Conservation (phyloP, 1,140 invertebrate genomes). For the Drosophila sturtevanti region DNA sequence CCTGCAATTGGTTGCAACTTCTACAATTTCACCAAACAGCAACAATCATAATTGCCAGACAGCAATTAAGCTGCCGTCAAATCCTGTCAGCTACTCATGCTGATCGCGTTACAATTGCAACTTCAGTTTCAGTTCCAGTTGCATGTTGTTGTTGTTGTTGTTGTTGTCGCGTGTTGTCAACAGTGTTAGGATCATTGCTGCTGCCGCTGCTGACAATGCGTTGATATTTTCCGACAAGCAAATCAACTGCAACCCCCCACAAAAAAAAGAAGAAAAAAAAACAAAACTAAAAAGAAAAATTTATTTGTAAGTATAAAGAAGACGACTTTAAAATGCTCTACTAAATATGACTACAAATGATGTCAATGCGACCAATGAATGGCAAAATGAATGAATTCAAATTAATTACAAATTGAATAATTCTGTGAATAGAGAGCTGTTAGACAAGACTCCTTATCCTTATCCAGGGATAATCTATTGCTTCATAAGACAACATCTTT, state of each 20-base stretch:
- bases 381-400: too few relatives aligned
- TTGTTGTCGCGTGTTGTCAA: conserved; percentile 61
- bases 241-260: conserved; percentile 54
- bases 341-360: too few relatives aligned
- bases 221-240: conserved; percentile 80
- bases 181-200: conserved; percentile 38
- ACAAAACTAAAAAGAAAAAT: conserved; percentile 19
- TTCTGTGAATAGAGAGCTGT: too few relatives aligned
- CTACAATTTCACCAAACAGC: conserved; percentile 49
- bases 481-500: too few relatives aligned
- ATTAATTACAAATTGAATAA: too few relatives aligned
- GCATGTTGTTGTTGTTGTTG: background rate
- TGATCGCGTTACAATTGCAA: conserved; percentile 74
- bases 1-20: conserved; percentile 28
- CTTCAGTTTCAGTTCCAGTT: conserved; percentile 60
- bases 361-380: too few relatives aligned
- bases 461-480: too few relatives aligned
- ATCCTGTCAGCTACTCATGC: conserved; percentile 71
- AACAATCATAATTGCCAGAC: conserved; percentile 77
- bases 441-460: too few relatives aligned
- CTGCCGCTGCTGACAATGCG: conserved; percentile 64
- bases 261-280: too few relatives aligned
- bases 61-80: conserved; percentile 78
- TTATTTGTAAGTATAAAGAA: background rate
- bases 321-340: too few relatives aligned